These are phyloP conservation scores for Plutella xylostella DNA, from an alignment of 2,888 invertebrate species.

Conservation along the genomic window DNA sequence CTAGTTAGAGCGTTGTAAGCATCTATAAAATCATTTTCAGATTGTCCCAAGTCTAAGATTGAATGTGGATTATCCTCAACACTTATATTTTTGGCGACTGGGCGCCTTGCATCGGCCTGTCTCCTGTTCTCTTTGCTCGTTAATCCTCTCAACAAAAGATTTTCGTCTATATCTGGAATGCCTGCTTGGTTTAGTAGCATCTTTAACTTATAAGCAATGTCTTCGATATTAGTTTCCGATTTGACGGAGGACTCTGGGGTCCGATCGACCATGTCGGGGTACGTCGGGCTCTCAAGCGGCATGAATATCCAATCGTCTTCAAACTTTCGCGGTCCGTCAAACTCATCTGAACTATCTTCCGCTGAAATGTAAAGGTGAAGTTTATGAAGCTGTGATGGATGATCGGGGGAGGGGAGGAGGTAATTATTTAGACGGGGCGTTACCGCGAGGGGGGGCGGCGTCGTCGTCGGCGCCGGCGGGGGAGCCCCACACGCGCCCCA, in stretches of 20 bases:
- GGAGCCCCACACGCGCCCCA: slow-evolving; percentile 60
- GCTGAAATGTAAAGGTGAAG: slow-evolving; percentile 62
- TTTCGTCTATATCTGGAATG: slow-evolving; percentile 39
- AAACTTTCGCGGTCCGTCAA: slow-evolving; percentile 39
- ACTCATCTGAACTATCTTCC: slow-evolving; percentile 64
- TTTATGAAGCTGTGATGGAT: slow-evolving; percentile 42
- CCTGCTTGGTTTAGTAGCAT: slow-evolving; percentile 41
- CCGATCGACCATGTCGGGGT: background rate
- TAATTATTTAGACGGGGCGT: slow-evolving; percentile 31
- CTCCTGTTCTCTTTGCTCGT: slow-evolving; percentile 18
- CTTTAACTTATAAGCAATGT: slow-evolving; percentile 43
- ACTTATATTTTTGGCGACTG: slow-evolving; percentile 9
- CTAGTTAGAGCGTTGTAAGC: slow-evolving; percentile 59
- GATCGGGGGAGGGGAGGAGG: background rate
- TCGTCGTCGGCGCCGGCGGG: slow-evolving; percentile 57
- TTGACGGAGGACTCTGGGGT: no score
- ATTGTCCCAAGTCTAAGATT: slow-evolving; percentile 43
- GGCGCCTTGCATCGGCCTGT: slow-evolving; percentile 10
- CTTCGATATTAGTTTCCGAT: slow-evolving; percentile 26
- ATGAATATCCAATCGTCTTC: slow-evolving; percentile 59
- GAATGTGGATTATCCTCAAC: background rate
- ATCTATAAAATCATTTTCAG: slow-evolving; percentile 60
- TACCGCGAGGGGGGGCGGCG: slow-evolving; percentile 57
- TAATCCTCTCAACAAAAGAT: slow-evolving; percentile 39
- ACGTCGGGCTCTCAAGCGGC: slow-evolving; percentile 29